Evolutionary conservation across 2,888 invertebrate species (phyloP).

Genomic region (Zelleria hepariella): DNA sequence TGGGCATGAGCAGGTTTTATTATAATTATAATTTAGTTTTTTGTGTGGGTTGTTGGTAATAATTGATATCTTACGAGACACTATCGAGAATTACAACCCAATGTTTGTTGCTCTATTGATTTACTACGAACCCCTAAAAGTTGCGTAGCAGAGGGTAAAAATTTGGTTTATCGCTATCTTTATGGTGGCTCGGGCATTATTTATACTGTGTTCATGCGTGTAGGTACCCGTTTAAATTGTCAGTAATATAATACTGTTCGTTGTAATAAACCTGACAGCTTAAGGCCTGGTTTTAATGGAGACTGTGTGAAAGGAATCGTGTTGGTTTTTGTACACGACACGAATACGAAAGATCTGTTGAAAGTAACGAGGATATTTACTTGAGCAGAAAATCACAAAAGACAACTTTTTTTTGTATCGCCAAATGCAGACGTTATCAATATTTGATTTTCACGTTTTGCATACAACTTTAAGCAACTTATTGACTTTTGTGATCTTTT

Average conservation of each 20-base stretch:
- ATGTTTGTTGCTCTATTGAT: neutral
- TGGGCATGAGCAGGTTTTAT: too few relatives aligned
- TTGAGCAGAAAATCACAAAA: too few relatives aligned
- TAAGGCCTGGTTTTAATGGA: neutral
- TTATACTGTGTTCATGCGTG: slow-evolving; percentile 61
- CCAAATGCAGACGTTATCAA: too few relatives aligned
- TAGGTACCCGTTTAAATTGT: slow-evolving; percentile 25
- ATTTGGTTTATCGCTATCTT: slow-evolving; percentile 70
- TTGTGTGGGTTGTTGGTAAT: too few relatives aligned
- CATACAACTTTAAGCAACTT: too few relatives aligned
- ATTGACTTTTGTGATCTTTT: too few relatives aligned
- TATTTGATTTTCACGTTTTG: too few relatives aligned
- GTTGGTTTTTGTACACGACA: neutral
- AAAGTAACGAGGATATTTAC: too few relatives aligned
- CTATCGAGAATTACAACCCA: too few relatives aligned
- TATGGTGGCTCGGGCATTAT: slow-evolving; percentile 63
- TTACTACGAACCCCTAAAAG: neutral
- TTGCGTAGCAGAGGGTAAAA: slow-evolving; percentile 56
- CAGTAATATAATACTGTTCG: slow-evolving; percentile 57
- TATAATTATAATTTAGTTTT: too few relatives aligned
- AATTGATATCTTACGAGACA: too few relatives aligned
- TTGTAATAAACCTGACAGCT: neutral
- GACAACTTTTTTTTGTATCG: too few relatives aligned
- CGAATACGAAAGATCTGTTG: slow-evolving; percentile 33
- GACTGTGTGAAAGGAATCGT: neutral